Evolutionary conservation across 2,888 invertebrate genomes (phyloP), one percentile per base, ranked within the genome.

Genomic region (Coenonympha glycerion): DNA sequence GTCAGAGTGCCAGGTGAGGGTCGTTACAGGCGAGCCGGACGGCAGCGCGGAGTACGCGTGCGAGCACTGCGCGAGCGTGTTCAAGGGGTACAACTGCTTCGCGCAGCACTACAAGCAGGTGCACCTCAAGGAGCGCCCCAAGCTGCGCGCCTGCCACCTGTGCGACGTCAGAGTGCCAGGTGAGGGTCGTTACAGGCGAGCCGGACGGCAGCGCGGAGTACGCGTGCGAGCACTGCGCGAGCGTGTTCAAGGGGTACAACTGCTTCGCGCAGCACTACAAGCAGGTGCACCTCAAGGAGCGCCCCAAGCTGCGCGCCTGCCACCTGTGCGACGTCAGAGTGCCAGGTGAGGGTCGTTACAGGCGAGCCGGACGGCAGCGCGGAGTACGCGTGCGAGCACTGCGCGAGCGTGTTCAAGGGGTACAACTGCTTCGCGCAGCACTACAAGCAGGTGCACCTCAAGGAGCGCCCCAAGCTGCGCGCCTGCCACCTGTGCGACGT

Each of bases 71-170:
- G 52, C 53, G 1, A 64, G 62, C 37, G 28, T 46, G 1, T 76
- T 69, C 58, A 58, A 64, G 0, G 66, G 65, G 0, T 68, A 70
- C 36, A 64, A 68, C 0, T 59, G 68, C 2, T 65, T 73, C 8
- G 69, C 69, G 0, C 74, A 76, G 34, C 76, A 77, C 53, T 68
- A 73, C 47, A 57, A 69, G 0, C 69, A 68, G 33, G 73, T 75
- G 2, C 76, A 77, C 34, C 56, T 73, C 6, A 73, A 76, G 50
- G 55, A 58, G n/a, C 59, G 71, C 0, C 73, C 72, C 0, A 61
- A 61, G 40, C 59, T 64, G 6, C 52, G 75, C 0, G 68, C 70
- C 47, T 78, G 77, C 37, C 68, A 71, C 1, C 59, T 69, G 9
- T 78, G 77, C 47, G 62, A 67, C 16, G 58, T 61, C 6, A 69